Evolutionary conservation across 92 coral and sea anemone genomes (phyloP), one percentile per base, ranked within the genome.

Genomic region (Palythoa heliodiscus): DNA sequence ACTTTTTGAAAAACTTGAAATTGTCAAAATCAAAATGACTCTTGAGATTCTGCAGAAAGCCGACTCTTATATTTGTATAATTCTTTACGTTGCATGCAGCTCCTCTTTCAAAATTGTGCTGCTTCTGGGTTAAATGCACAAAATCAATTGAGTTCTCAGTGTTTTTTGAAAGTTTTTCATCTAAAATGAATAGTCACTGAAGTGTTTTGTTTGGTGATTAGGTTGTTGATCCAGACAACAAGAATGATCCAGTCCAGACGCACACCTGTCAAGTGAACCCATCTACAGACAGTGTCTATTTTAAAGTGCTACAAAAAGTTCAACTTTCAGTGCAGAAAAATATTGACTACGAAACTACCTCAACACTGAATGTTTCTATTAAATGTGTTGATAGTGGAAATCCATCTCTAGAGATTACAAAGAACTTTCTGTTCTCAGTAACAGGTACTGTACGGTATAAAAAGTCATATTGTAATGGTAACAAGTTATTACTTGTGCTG

Each of bases 201-300:
- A 54, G n/a, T 61, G 9, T 11, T 54, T 40, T 22, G 2, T 43
- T 53, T 35, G 23, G 19, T 74, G 7, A 52, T 22, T 71, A 95
- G 98, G 96, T 96, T 24, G 86, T 89, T 72, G 98, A 96, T 83
- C 98, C 98, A 52, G 98, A 96, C 85, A 92, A 96, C 82, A 89
- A 73, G 70, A 89, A 87, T 57, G 81, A 70, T 16, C 92, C 88
- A 14, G 81, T 68, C 84, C 98, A 96, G 84, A 89, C 89, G 15
- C 98, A 96, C 85, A 86, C 74, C 2, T 95, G 98, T 75, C 89
- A 55, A 69, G 84, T 73, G 79, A 83, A 73, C 71, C 84, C 63
- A 25, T 87, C 90, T 7, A 84, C 92, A 7, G 98, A 89, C 57
- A 88, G 85, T 35, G 85, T 71, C 58, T 93, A 90, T 39, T 96